Conservation (phyloP, 2,113 vertebrate genomes). For the Pheucticus melanocephalus region DNA sequence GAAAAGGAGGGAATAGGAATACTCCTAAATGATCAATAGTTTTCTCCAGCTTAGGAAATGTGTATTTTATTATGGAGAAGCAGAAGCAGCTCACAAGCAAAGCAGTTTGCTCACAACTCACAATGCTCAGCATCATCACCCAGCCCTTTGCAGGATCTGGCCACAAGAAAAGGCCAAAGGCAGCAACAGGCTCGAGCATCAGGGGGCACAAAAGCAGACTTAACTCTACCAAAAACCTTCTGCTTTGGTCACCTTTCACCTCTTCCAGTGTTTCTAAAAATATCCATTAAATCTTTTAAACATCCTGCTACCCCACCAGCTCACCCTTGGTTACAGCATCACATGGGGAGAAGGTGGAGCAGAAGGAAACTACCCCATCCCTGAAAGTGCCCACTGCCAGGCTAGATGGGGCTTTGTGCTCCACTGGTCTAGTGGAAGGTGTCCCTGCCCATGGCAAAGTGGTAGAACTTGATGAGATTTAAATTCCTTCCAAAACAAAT, state of each 20-base stretch:
- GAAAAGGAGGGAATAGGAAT: neutral
- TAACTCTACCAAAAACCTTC: neutral
- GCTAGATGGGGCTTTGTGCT: neutral
- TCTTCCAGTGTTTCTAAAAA: neutral
- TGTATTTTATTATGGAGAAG: neutral
- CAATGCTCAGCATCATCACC: neutral
- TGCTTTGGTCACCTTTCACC: neutral
- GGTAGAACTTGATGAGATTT: neutral
- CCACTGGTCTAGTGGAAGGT: neutral
- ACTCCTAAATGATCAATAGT: neutral
- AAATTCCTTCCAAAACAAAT: neutral
- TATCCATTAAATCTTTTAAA: neutral
- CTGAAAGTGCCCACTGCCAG: neutral
- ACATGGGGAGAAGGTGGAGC: neutral
- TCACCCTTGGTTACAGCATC: neutral
- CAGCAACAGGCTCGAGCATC: fast-evolving
- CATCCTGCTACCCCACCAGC: neutral
- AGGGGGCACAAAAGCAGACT: fast-evolving
- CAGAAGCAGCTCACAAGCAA: neutral
- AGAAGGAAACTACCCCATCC: neutral
- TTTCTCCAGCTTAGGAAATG: neutral
- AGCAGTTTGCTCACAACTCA: neutral
- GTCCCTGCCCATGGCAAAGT: neutral
- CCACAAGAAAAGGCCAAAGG: neutral
- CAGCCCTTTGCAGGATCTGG: neutral